Base-by-base conservation (phyloP, 2,888 invertebrate genomes). In the Piscicola geometra region DNA sequence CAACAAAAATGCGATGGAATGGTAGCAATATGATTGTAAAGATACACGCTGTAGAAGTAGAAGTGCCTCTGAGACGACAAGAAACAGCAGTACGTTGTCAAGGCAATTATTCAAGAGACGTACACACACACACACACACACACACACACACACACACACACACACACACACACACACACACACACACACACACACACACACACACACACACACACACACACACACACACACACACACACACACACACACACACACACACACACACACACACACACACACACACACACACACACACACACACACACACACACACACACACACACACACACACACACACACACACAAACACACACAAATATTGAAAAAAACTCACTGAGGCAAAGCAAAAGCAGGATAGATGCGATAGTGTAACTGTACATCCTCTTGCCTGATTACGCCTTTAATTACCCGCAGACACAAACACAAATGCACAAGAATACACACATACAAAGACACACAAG, bases 131-230 rank as follows among this genome's bases (percentile, higher is more conserved):
- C 56, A 28, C 52, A 28, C 64, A 25, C 35, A 56, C 60, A 56
- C 60, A 56, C 60, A 56, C 60, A 56, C 60, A 56, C 60, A 56
- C 60, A 56, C 60, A 69, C 33, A 75, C 56, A 50, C 28, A 76
- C 69, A 71, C 35, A 60, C 41, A 36, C 68, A 71, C 52, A 76
- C 73, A 73, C 41, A 78, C 30, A 56, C 47, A 67, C 60, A 77
- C 71, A 72, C 64, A 71, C 50, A 71, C 50, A 71, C 47, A 71
- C 66, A 56, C 66, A 71, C 71, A 76, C 71, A 76, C 71, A 71
- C 56, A 76, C 71, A 71, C 56, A 76, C 56, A 76, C 68, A 75
- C 68, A 75, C 68, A 75, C 68, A 69, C 68, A 75, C 68, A 75
- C 68, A 75, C 68, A 73, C 72, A 73, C 41, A 67, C 36, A 41